These are phyloP conservation scores for Metacarcinus magister DNA, from an alignment of 2,888 invertebrate species.

Conservation along the genomic window DNA sequence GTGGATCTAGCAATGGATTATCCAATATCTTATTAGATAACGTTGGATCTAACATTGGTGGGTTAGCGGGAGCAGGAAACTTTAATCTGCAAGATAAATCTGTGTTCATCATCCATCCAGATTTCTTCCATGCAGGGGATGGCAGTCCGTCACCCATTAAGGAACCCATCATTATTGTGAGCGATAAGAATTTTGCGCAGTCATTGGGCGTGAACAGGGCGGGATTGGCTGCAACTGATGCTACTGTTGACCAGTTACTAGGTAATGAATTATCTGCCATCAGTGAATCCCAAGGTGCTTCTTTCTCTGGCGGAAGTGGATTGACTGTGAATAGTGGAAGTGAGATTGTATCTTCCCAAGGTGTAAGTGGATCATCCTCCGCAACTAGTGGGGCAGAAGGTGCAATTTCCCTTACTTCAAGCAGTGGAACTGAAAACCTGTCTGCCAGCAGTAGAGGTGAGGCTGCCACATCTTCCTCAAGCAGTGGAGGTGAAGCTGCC, in stretches of 20 bases:
- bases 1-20: neutral
- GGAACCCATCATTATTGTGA: constrained; percentile 29
- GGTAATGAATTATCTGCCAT: neutral
- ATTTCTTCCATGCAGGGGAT: neutral
- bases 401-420: too few species aligned
- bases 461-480: neutral
- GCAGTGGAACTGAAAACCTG: too few species aligned
- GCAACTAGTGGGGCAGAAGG: neutral
- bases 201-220: neutral
- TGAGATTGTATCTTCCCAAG: neutral
- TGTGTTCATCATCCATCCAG: neutral
- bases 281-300: neutral
- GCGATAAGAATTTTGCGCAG: neutral
- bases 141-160: neutral
- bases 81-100: neutral
- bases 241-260: too few species aligned
- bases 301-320: neutral
- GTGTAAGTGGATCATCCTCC: neutral
- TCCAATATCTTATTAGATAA: too few species aligned
- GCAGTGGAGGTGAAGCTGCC: neutral
- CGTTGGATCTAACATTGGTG: neutral
- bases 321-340: neutral
- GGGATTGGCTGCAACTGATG: neutral
- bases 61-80: neutral
- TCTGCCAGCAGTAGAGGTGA: too few species aligned